Percentiles rank a stretch among this genome's conserved stretches.
Evolutionary conservation across 2,113 vertebrate species (phyloP).

Genomic region (Ursus arctos): DNA sequence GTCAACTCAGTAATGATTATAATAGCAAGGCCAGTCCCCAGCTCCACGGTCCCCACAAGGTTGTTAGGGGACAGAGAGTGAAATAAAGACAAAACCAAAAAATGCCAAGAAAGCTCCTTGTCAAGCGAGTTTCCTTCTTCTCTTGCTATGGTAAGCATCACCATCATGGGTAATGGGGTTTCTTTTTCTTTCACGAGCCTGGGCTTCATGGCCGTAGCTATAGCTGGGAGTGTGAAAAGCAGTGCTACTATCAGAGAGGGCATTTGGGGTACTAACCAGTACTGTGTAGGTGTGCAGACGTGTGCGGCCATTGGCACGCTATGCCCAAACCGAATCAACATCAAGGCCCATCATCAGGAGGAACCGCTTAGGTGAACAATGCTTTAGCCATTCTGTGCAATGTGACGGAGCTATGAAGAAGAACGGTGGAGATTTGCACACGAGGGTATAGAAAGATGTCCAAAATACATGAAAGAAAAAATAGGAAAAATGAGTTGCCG

Average conservation of each 20-base stretch:
- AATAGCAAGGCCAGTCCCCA: not conserved
- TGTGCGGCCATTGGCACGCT: too few species aligned
- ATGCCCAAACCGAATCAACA: fast-evolving
- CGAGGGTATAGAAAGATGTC: not conserved
- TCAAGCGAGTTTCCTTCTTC: not conserved
- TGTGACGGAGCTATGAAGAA: not conserved
- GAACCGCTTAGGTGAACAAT: not conserved
- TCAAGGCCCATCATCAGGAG: not conserved
- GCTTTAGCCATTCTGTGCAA: not conserved
- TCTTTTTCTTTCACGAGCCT: not conserved
- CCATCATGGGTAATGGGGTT: not conserved
- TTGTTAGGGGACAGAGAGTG: not conserved
- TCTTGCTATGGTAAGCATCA: fast-evolving
- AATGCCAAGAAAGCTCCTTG: not conserved
- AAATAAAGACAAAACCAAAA: not conserved
- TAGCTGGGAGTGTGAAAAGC: not conserved
- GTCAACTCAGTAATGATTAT: not conserved
- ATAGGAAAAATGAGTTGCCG: not conserved
- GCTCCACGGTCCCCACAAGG: not conserved
- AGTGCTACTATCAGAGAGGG: not conserved
- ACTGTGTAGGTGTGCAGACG: too few species aligned
- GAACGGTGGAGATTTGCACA: not conserved
- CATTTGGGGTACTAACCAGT: not conserved
- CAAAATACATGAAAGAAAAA: not conserved
- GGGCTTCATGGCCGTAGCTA: not conserved